phyloP scores from a whole-genome alignment of 2,888 invertebrate genomes.

The Drosophila neotestacea region DNA sequence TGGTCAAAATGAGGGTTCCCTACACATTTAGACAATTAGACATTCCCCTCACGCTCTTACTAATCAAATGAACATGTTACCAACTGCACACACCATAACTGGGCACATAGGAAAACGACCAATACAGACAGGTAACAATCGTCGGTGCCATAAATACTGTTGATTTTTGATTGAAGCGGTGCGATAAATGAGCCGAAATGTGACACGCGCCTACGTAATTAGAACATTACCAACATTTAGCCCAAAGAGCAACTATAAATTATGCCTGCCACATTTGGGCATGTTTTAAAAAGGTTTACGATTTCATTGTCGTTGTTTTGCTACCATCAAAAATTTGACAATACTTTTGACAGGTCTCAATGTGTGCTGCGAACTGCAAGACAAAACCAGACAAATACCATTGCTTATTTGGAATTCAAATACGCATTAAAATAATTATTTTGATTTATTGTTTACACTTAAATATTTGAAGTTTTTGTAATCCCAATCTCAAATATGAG shows the following conservation, averaged over 20 bases:
- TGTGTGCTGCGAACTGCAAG: constrained; percentile 48
- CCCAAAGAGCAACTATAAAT: constrained; percentile 54
- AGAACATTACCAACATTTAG: constrained; percentile 77
- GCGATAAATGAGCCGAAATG: constrained; percentile 60
- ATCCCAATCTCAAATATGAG: constrained; percentile 20
- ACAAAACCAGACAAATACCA: constrained; percentile 39
- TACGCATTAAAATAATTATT: constrained; percentile 67
- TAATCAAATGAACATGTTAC: constrained; percentile 69
- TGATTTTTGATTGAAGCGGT: constrained; percentile 50
- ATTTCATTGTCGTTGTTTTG: constrained; percentile 12
- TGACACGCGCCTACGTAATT: constrained; percentile 81
- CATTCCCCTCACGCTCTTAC: constrained; percentile 55
- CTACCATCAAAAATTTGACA: constrained; percentile 39
- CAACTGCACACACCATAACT: constrained; percentile 39
- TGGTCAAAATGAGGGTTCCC: constrained; percentile 5
- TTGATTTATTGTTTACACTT: constrained; percentile 73
- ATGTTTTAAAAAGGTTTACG: constrained; percentile 49
- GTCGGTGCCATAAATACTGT: constrained; percentile 61
- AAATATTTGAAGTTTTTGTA: constrained; percentile 57
- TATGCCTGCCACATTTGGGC: constrained; percentile 35
- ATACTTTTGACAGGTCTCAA: constrained; percentile 60
- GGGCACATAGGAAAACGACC: constrained; percentile 9
- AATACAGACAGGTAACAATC: constrained; percentile 45
- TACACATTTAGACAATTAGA: constrained; percentile 47
- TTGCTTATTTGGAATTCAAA: constrained; percentile 57